Conservation (phyloP, 2,888 invertebrate species). For the Reticulitermes lucifugus region DNA sequence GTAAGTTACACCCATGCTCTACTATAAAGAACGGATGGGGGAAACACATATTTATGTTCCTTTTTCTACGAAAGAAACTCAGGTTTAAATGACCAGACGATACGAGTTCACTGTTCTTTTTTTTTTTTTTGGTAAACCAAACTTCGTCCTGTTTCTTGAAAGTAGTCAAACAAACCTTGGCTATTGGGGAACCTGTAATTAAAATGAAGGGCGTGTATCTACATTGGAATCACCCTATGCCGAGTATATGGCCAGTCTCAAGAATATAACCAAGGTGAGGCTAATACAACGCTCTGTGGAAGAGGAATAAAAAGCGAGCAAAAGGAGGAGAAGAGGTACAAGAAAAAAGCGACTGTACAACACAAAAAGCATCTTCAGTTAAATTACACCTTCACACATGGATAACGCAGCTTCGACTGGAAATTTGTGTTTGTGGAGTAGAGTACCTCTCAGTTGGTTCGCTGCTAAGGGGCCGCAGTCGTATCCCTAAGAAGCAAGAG, state of each 20-base stretch:
- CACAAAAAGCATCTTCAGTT: not conserved
- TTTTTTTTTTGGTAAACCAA: too few species aligned
- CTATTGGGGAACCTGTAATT: not conserved
- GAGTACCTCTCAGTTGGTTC: not conserved
- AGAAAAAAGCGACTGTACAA: slow-evolving; percentile 1
- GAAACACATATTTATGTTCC: too few species aligned
- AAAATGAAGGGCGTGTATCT: slow-evolving; percentile 6
- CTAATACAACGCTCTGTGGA: slow-evolving; percentile 18
- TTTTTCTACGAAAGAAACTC: too few species aligned
- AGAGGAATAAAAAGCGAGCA: slow-evolving; percentile 28
- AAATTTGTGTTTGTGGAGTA: not conserved
- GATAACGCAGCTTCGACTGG: not conserved
- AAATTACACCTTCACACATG: slow-evolving; percentile 16
- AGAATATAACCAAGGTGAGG: slow-evolving; percentile 29
- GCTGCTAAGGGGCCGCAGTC: not conserved
- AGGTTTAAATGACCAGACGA: too few species aligned
- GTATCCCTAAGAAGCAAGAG: not conserved
- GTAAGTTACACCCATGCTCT: too few species aligned
- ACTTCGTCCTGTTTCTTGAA: too few species aligned
- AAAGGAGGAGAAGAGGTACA: not conserved
- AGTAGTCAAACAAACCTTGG: too few species aligned
- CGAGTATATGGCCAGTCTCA: not conserved
- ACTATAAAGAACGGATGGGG: too few species aligned
- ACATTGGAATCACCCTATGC: slow-evolving; percentile 12
- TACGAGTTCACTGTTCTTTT: too few species aligned